Conservation (phyloP, 1,140 invertebrate species). For the Meloidogyne exigua region DNA sequence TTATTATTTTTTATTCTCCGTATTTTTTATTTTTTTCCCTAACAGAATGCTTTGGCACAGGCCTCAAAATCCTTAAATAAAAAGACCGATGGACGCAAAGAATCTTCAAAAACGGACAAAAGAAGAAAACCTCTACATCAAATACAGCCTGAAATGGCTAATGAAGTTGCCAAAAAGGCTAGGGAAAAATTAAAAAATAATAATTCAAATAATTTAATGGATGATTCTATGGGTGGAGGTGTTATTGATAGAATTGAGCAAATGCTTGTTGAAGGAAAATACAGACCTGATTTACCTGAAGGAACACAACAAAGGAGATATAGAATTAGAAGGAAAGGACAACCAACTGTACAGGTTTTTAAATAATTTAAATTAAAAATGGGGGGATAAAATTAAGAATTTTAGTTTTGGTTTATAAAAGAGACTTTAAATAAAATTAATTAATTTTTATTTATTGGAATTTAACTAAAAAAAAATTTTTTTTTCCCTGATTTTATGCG, state of each 20-base stretch:
- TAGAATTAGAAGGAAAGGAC: slow-evolving; percentile 32
- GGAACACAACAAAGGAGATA: slow-evolving; percentile 18
- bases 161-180: slow-evolving; percentile 31
- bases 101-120: slow-evolving; percentile 8
- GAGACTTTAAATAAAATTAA: too few species aligned
- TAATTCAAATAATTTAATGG: background rate
- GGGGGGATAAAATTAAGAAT: too few species aligned
- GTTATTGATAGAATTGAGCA: slow-evolving; percentile 43
- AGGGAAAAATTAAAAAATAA: slow-evolving; percentile 1
- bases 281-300: slow-evolving; percentile 13
- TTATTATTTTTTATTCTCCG: too few species aligned
- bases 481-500: too few species aligned
- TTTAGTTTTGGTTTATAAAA: too few species aligned
- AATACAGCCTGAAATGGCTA: slow-evolving; percentile 29
- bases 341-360: slow-evolving; percentile 37
- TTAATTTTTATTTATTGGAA: too few species aligned
- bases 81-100: background rate
- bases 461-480: too few species aligned
- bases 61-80: slow-evolving; percentile 8
- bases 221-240: slow-evolving; percentile 7
- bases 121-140: slow-evolving; percentile 17
- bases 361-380: background rate
- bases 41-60: slow-evolving; percentile 31
- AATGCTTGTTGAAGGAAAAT: slow-evolving; percentile 33
- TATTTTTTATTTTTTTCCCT: too few species aligned